Evolutionary conservation across 2,797 vertebrate genomes (phyloP), one percentile per base, ranked within the genome.

Genomic region (Nannoperca australis): DNA sequence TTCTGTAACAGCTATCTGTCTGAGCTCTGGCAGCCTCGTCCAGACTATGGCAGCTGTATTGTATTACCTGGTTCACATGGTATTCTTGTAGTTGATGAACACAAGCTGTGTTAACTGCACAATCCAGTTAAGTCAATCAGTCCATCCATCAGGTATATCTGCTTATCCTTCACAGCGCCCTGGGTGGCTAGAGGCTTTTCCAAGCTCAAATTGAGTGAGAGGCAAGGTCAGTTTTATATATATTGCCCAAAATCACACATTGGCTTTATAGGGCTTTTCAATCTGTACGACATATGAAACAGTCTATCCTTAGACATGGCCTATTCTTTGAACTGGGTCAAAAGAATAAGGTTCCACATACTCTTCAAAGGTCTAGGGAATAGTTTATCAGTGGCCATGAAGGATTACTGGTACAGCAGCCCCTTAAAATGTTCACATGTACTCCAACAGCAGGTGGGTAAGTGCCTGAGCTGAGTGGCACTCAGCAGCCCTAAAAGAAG

Each of bases 291-390:
- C 32, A 66, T 54, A 38, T 1, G 18, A 62, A 36, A 50, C 42
- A 45, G 22, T 78, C 58, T 58, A 44, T 76, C 70, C 40, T 40
- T 13, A 70, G 76, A 69, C 62, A 32, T 20, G 24, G 14, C 17
- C 17, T 22, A 45, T 59, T 76, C 61, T 64, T 81, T 79, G 24
- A 83, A 73, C 54, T 85, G 38, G 76, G 67, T 83, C 70, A 79
- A 5, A 3, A 62, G 61, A 69, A 73, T 54, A 17, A 81, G 20
- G 30, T 69, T 63, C 42, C 14, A 71, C 30, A 56, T 54, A 30
- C 49, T 55, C 59, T 53, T 27, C 51, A 27, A 13, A 49, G 54
- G 56, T 51, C 58, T 18, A 0, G 18, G 53, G 22, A 55, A 49
- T 36, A 74, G 44, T 65, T 38, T 1, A 71, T 83, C 66, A 47